Percentiles rank a stretch among this genome's conserved stretches.
phyloP scores from a whole-genome alignment of 2,113 vertebrate genomes.

The Clarias gariepinus region DNA sequence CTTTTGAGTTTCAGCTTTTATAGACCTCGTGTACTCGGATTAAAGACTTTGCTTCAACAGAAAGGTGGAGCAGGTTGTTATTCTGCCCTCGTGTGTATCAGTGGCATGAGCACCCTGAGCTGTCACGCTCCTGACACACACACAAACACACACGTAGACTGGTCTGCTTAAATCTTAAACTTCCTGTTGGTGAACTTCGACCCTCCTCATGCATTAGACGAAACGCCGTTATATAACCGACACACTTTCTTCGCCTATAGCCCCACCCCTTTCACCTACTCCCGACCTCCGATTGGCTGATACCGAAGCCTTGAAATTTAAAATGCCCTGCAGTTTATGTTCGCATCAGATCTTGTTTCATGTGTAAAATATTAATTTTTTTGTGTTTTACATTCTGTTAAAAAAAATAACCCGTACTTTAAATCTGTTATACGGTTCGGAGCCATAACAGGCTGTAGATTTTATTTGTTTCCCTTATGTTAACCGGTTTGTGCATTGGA shows the following conservation, averaged over 20 bases:
- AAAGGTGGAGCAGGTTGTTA: background rate
- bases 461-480: background rate
- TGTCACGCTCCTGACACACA: background rate
- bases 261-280: constrained; percentile 47
- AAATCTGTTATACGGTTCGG: background rate
- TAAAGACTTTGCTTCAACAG: background rate
- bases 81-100: constrained; percentile 3
- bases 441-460: too few relatives aligned
- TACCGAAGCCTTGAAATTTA: constrained; percentile 58
- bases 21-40: background rate
- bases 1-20: background rate
- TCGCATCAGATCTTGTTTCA: constrained; percentile 63
- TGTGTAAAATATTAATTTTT: constrained; percentile 10
- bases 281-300: constrained; percentile 63
- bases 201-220: constrained; percentile 24
- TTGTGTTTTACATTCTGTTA: background rate
- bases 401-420: background rate
- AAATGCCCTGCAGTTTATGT: constrained; percentile 66
- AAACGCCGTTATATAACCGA: constrained; percentile 71
- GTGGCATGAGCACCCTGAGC: constrained; percentile 5
- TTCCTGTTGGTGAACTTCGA: background rate
- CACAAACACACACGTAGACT: constrained; percentile 13
- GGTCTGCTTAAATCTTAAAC: background rate
- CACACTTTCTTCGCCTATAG: constrained; percentile 58
- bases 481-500: background rate